Evolutionary conservation across 2,797 vertebrate genomes (phyloP).

Genomic region (Anguilla obscura): DNA sequence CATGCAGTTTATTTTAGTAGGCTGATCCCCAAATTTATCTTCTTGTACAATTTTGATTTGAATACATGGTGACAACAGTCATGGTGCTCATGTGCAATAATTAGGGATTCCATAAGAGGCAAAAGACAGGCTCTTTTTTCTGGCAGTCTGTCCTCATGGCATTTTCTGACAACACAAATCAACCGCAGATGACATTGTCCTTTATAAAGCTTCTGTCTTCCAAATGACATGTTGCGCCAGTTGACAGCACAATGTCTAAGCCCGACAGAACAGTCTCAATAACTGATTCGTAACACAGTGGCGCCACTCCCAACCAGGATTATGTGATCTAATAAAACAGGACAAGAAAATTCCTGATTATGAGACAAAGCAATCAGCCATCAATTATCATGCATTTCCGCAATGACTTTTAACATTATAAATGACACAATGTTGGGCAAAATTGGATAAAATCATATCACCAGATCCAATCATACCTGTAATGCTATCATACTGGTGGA

Average conservation of each 20-base stretch:
- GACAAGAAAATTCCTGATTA: background rate
- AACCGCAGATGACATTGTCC: background rate
- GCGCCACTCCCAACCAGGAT: too few relatives aligned
- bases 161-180: background rate
- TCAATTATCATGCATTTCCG: background rate
- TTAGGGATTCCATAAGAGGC: background rate
- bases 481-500: background rate
- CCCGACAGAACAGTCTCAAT: background rate
- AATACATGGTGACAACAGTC: background rate
- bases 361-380: background rate
- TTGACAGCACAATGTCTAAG: background rate
- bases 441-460: background rate
- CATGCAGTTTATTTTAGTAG: background rate
- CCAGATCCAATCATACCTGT: too few relatives aligned
- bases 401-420: background rate
- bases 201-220: background rate
- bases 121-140: background rate
- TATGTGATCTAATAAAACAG: background rate
- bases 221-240: background rate
- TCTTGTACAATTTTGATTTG: background rate
- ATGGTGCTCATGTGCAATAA: background rate
- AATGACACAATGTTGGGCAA: background rate
- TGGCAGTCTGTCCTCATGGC: background rate
- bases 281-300: background rate
- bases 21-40: background rate